Conservation (phyloP, 2,888 invertebrate genomes). For the Barypeithes pellucidus region DNA sequence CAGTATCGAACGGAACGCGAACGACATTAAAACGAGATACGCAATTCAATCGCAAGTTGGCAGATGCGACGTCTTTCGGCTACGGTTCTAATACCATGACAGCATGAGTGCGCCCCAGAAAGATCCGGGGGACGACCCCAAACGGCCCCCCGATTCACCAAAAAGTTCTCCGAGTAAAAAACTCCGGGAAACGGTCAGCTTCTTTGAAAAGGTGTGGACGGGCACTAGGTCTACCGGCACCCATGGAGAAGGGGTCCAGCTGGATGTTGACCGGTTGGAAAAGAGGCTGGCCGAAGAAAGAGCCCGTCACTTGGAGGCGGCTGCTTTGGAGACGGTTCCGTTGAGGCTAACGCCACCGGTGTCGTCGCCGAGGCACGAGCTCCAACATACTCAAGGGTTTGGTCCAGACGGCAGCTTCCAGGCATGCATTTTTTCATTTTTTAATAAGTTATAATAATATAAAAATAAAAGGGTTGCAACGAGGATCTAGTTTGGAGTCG, state of each 20-base stretch:
- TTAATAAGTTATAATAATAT: background rate
- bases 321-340: conserved; percentile 76
- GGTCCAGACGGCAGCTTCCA: conserved; percentile 68
- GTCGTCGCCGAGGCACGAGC: conserved; percentile 60
- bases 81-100: conserved; percentile 55
- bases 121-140: conserved; percentile 59
- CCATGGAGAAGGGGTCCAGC: conserved; percentile 57
- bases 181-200: conserved; percentile 83
- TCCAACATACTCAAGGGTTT: conserved; percentile 60
- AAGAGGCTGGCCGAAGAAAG: conserved; percentile 61
- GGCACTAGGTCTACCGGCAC: conserved; percentile 68
- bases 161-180: conserved; percentile 70
- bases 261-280: conserved; percentile 64
- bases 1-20: conserved; percentile 68
- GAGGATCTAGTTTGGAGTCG: conserved; percentile 12
- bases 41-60: conserved; percentile 53
- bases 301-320: conserved; percentile 59
- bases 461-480: conserved; percentile 28
- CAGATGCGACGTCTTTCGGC: conserved; percentile 55
- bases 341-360: conserved; percentile 76
- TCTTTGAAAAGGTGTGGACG: conserved; percentile 87
- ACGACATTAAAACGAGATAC: conserved; percentile 56
- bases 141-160: conserved; percentile 64
- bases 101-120: conserved; percentile 62
- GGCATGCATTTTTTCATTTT: conserved; percentile 58